These are phyloP conservation scores for Limanda limanda DNA, from an alignment of 2,113 vertebrate species.

Conservation along the genomic window DNA sequence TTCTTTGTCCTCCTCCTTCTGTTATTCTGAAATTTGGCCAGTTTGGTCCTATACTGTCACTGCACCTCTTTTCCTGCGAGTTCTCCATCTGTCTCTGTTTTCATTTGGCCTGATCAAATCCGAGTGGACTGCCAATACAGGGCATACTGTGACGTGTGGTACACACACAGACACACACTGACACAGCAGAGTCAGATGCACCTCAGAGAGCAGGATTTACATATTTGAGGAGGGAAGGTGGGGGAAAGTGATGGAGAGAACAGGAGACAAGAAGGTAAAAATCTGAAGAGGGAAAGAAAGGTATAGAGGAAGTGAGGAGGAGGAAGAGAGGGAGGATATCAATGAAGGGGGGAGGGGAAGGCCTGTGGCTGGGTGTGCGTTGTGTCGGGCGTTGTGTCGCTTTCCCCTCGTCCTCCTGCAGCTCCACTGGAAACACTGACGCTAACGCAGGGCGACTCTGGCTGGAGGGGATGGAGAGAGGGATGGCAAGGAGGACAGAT, in stretches of 20 bases:
- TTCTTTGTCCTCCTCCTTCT: neutral
- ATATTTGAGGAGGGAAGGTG: neutral
- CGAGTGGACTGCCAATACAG: constrained; percentile 44
- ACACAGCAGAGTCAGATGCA: constrained; percentile 4
- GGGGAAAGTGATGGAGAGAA: neutral
- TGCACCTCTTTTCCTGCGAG: constrained; percentile 54
- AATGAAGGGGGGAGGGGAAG: neutral
- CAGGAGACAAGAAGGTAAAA: neutral
- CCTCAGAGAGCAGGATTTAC: neutral
- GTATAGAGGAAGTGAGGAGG: neutral
- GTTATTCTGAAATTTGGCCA: constrained; percentile 21
- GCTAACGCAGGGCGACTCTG: constrained; percentile 68
- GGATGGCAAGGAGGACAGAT: constrained; percentile 30
- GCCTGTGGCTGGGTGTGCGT: constrained; percentile 39
- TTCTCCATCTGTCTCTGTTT: constrained; percentile 65
- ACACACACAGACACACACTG: neutral
- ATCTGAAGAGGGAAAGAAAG: neutral
- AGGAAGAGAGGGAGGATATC: neutral
- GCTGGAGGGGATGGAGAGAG: constrained; percentile 59
- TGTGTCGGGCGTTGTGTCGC: constrained; percentile 17
- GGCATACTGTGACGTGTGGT: constrained; percentile 17
- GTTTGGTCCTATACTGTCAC: constrained; percentile 2
- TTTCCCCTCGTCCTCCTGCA: constrained; percentile 30
- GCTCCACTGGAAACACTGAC: constrained; percentile 62
- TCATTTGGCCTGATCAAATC: constrained; percentile 47